Evolutionary conservation across 1,140 invertebrate genomes (phyloP), one percentile per base, ranked within the genome.

Genomic region (Lasioglossum albipes): DNA sequence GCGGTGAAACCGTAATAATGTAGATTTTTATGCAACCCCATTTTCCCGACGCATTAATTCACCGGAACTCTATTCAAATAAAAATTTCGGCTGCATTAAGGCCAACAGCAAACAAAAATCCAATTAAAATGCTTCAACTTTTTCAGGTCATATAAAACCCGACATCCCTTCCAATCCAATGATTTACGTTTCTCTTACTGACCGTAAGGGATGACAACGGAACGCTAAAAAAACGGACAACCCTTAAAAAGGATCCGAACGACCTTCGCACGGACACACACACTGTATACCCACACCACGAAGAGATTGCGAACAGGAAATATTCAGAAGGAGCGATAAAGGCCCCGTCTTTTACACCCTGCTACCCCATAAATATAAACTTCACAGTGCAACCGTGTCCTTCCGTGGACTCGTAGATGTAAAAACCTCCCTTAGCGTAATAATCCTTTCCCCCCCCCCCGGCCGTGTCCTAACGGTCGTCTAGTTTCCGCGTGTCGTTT

Each of bases 341-440:
- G 74, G 41, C 59, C 18, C 12, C 22, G 64, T 57, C 67, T 52
- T 59, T 77, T 59, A 41, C 52, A 49, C 52, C 57, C 73, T 10
- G 59, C 31, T 54, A 9, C 41, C 18, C 31, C 27, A 80, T 81
- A 84, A 84, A 81, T 80, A 84, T 13, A 20, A 70, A 12, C 10
- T 41, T 9, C 41, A 18, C 45, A 1, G 16, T 10, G 20, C 52
- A 22, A 54, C 59, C 59, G 42, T 49, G 31, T 69, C 57, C 16
- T 62, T 62, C 64, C 57, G 42, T 66, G 62, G 59, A 57, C 61
- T 70, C 36, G 61, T 71, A 41, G 68, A 72, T 49, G 72, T 66
- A 70, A 77, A 76, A 64, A 72, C 69, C 75, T 62, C 65, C 70
- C 61, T 64, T 42, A 31, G 42, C 70, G 83, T 57, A 78, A 75